Evolutionary conservation across 2,888 invertebrate species (phyloP), one percentile per base, ranked within the genome.

Genomic region (Phymatocera aterrima): DNA sequence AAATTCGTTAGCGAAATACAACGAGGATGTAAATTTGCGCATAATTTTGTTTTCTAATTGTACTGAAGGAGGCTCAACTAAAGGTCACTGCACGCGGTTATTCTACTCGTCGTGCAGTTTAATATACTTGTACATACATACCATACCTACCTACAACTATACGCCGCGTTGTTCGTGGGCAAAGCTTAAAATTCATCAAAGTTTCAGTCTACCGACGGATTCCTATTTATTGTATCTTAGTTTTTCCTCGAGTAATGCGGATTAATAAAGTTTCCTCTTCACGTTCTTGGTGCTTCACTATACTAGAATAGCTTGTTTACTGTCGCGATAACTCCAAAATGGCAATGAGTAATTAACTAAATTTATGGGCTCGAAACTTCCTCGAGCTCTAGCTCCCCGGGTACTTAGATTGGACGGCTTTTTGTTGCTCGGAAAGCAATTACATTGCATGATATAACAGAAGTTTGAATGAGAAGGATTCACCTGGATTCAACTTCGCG

Each of bases 391-490:
- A 51, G 51, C 34, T 34, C 12, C 10, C 34, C 15, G 31, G 51
- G 46, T 70, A 70, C 51, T 70, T 72, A 51, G 72, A 72, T 72
- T 72, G 72, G 34, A 48, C 72, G 72, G 51, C 72, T 72, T 72
- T 51, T 72, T 51, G 72, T 72, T 51, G 31, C 72, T 48, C 43
- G 21, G 72, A 48, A 72, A 72, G 72, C 51, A 72, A 72, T 72
- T 72, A 72, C 72, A 51, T 34, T 72, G 18, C 72, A 18, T 51
- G 72, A 72, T 72, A 72, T 72, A 51, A 48, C 51, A 51, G 51
- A 72, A 72, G 72, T 72, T 72, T 72, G 72, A 72, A 72, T 48
- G 72, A 72, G 21, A 34, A 48, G 15, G 51, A 72, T 43, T 34
- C 51, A 72, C 51, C 12, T 34, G 31, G 72, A 48, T 48, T 51